Percentiles rank a stretch among this genome's conserved stretches.
Evolutionary conservation across 1,140 invertebrate species (phyloP).

Genomic region (Neodiprion lecontei): DNA sequence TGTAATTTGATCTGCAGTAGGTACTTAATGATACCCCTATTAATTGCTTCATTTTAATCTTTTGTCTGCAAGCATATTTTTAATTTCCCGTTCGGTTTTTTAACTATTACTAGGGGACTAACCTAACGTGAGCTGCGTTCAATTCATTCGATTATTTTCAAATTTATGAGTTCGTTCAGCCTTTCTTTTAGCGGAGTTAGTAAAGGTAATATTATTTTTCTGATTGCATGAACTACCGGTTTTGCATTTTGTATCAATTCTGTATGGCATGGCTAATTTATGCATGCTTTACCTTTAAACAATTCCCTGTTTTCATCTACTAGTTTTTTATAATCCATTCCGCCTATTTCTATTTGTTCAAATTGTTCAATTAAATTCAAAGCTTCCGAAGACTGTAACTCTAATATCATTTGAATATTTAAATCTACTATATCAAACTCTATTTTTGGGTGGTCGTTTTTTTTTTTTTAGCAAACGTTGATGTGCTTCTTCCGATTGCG

Average conservation of each 20-base stretch:
- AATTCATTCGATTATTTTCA: constrained; percentile 42
- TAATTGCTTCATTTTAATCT: constrained; percentile 59
- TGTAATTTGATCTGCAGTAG: constrained; percentile 54
- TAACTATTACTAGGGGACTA: constrained; percentile 50
- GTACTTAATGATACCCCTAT: constrained; percentile 52
- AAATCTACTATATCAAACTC: not conserved
- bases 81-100: constrained; percentile 48
- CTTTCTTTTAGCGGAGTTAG: constrained; percentile 34
- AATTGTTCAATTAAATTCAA: not conserved
- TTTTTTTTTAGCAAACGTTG: not conserved
- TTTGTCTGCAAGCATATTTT: constrained; percentile 60
- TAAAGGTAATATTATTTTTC: constrained; percentile 47
- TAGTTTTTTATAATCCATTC: not conserved
- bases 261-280: constrained; percentile 24
- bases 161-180: constrained; percentile 35
- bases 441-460: not conserved
- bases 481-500: not conserved
- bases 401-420: not conserved
- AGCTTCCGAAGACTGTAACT: not conserved
- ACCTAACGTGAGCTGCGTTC: constrained; percentile 55
- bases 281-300: constrained; percentile 27
- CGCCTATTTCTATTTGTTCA: not conserved
- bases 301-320: constrained; percentile 17
- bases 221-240: constrained; percentile 38
- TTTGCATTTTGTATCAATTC: constrained; percentile 31